phyloP scores from a whole-genome alignment of 2,888 invertebrate genomes.

The Plusia festucae region DNA sequence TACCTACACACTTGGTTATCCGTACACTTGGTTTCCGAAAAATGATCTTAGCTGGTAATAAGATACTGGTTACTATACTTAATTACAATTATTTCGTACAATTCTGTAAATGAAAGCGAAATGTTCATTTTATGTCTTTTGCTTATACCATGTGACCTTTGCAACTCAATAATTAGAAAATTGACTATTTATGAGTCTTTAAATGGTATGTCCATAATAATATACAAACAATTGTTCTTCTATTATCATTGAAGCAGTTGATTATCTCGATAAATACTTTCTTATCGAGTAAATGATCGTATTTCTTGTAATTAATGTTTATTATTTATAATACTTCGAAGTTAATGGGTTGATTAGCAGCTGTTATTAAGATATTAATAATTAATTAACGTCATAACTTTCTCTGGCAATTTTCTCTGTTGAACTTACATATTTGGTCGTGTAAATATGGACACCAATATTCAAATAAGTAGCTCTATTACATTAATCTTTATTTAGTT shows the following conservation, averaged over 20 bases:
- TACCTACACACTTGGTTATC: too few relatives aligned
- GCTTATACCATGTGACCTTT: not conserved
- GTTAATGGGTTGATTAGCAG: not conserved
- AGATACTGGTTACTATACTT: too few relatives aligned
- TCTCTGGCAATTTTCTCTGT: not conserved
- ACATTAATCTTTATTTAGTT: not conserved
- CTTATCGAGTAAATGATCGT: not conserved
- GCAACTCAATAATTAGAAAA: not conserved
- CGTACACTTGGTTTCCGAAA: too few relatives aligned
- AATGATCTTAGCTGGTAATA: too few relatives aligned
- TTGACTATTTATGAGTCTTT: slow-evolving; percentile 1
- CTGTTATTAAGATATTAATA: not conserved
- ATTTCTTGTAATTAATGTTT: not conserved
- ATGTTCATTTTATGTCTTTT: not conserved
- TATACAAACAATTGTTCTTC: not conserved
- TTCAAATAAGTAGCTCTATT: not conserved
- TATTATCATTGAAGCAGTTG: not conserved
- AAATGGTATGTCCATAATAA: not conserved
- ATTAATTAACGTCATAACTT: not conserved
- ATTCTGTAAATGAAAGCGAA: not conserved
- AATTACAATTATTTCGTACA: not conserved
- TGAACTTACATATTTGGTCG: too few relatives aligned
- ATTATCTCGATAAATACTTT: not conserved
- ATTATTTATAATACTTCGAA: not conserved
- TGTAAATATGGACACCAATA: not conserved